Evolutionary conservation across 2,888 invertebrate genomes (phyloP), one percentile per base, ranked within the genome.

Genomic region (Alviniconcha strummeri): DNA sequence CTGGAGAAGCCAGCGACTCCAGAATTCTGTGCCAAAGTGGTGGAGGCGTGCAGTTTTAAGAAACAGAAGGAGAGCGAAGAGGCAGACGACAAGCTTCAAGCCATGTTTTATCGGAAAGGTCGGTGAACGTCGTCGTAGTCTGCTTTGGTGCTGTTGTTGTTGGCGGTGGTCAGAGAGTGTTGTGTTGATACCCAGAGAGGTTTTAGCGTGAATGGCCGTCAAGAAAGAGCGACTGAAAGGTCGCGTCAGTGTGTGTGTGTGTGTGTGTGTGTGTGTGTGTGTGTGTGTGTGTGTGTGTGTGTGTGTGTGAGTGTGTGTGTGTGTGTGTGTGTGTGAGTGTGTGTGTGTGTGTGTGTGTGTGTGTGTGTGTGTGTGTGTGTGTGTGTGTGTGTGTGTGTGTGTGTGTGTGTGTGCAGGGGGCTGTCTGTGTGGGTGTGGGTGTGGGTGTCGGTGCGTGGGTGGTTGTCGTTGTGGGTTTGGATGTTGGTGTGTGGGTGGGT

Each of bases 41-140:
- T 69, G 55, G 80, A 80, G 55, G 80, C 80, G 36, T 80, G 80
- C n/a, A 69, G 80, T 36, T 80, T 80, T 9, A 67, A 80, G 80
- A 80, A 69, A n/a, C 80, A 80, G 55, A 80, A 80, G 11, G 69
- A 67, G 55, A 54, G 5, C 4, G 80, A 80, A 15, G 80, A 80
- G 7, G 0, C 17, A 2, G 17, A 54, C 54, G 17, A 15, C 0
- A 54, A 55, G 5, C 55, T 11, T 6, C 8, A 17, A 5, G 7
- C 69, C 69, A 80, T 69, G 36, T 80, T 80, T 13, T 80, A 69
- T 52, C 60, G 80, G 5, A 80, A 80, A 69, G 80, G 80, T 80
- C 5, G 8, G 60, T 60, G n/a, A n/a, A n/a, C 17, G 5, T 17
- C 15, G 17, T 69, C 13, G 7, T n/a, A 11, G 69, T 17, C 17